Evolutionary conservation across 2,113 vertebrate species (phyloP), one percentile per base, ranked within the genome.

Genomic region (Cololabis saira): DNA sequence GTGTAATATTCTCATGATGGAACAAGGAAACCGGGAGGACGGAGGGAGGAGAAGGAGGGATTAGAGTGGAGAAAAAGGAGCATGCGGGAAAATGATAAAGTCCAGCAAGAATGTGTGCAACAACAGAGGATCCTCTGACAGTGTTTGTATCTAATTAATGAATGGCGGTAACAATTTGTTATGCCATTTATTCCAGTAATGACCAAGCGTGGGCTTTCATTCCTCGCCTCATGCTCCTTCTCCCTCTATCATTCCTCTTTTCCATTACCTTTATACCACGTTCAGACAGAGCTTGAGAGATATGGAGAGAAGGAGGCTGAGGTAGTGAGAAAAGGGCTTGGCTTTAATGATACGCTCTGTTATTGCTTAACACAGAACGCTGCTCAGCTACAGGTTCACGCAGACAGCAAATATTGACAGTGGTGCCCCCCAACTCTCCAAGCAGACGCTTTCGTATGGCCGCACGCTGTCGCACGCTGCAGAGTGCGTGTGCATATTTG

Each of bases 141-240:
- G 67, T 79, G 79, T 88, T 77, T 82, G 81, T 74, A 51, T 77
- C 56, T 82, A 85, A 90, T 87, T 91, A 89, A 91, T 89, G 81
- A 90, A 78, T 54, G 48, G 64, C 83, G 78, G 83, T 74, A 76
- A 65, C 74, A 76, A 84, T 85, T 92, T 84, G 89, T 86, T 72
- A 87, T 84, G 80, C 81, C 71, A 82, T 89, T 92, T 84, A 85
- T 87, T 83, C 67, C 51, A 67, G 65, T 87, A 90, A 87, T 73
- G 85, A 82, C 84, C 68, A 69, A 69, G 61, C 65, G 47, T 24
- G 67, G 37, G 71, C 79, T 68, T 83, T 86, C 70, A 81, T 79
- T 79, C 71, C 70, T 78, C 50, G 44, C 65, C 68, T 74, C 78
- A 67, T 41, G 69, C 65, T 80, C 68, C 78, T 75, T 67, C 62